Base-by-base conservation (phyloP, 2,888 invertebrate species). In the Tetrapedia diversipes region DNA sequence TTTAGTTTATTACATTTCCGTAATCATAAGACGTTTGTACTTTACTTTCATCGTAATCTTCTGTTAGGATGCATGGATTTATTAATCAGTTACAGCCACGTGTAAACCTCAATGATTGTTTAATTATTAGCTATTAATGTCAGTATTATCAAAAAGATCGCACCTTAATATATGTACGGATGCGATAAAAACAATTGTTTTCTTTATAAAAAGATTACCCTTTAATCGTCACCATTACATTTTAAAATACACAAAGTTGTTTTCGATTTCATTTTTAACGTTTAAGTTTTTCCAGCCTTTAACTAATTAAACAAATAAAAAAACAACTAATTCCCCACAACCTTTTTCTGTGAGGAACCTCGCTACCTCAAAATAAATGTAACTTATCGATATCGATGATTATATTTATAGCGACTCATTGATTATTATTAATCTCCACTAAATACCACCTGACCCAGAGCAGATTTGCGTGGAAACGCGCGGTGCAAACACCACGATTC, bases 1-100 rank as follows among this genome's bases (percentile, higher is more conserved):
- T 69, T 80, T 69, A 72, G 75, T 81, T 81, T 79, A 81, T 82
- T 75, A 60, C 43, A 56, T 24, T 14, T 27, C 19, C 11, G 2
- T 8, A 10, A 37, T 11, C 19, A 22, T 39, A 10, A 32, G 32
- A 11, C 39, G 45, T 24, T 19, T 10, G 22, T 51, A 43, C 11
- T 19, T 22, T 4, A 19, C 1, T 59, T 53, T 11, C 2, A 51
- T 22, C 37, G 8, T 32, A 19, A 10, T 27, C 10, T 8, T 39
- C 16, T 24, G 11, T 27, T 49, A 41, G 10, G 34, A 32, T 24
- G 27, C 10, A 10, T 14, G 10, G n/a, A 11, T 10, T 22, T 49
- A 7, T 19, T 6, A 47, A 39, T 51, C 39, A 41, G 16, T 45
- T 24, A 37, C 24, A 11, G n/a, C n/a, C n/a, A n/a, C n/a, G n/a